Evolutionary conservation across 1,140 invertebrate genomes (phyloP).

Genomic region (Mactra quadrangularis): DNA sequence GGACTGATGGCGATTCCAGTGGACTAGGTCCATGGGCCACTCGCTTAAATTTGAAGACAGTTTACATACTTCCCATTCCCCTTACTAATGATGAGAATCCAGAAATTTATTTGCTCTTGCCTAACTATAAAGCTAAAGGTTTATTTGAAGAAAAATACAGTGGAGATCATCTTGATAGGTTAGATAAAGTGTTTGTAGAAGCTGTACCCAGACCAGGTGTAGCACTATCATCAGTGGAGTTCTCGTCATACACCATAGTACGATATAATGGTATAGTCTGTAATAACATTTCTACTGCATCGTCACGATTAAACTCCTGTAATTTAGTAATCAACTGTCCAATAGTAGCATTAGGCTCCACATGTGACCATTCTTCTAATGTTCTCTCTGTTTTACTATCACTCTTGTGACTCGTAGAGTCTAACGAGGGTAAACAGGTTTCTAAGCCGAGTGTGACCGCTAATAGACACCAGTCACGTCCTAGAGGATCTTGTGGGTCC

Average conservation of each 20-base stretch:
- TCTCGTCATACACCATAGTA: conserved; percentile 74
- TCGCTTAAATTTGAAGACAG: too few species aligned
- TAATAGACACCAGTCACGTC: conserved; percentile 92
- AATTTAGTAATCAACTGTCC: conserved; percentile 84
- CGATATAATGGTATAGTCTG: conserved; percentile 84
- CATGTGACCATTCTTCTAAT: conserved; percentile 84
- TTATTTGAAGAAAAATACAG: too few species aligned
- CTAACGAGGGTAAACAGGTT: conserved; percentile 85
- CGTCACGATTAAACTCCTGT: conserved; percentile 84
- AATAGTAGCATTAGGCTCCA: conserved; percentile 83
- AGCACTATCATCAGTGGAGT: conserved; percentile 76
- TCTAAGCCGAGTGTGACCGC: conserved; percentile 89
- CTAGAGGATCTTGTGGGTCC: conserved; percentile 91
- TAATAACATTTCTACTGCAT: conserved; percentile 85
- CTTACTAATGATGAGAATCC: too few species aligned
- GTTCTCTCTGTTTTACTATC: conserved; percentile 85
- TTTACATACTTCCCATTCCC: too few species aligned
- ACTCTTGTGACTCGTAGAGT: conserved; percentile 80
- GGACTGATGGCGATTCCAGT: too few species aligned
- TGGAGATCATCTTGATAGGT: conserved; percentile 78
- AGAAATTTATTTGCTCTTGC: too few species aligned
- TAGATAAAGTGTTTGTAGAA: conserved; percentile 80
- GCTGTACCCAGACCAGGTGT: conserved; percentile 68
- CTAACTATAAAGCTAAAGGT: too few species aligned
- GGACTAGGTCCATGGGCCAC: too few species aligned